These are phyloP conservation scores for Bombus sylvicola DNA, from an alignment of 1,140 invertebrate genomes.

Conservation along the genomic window DNA sequence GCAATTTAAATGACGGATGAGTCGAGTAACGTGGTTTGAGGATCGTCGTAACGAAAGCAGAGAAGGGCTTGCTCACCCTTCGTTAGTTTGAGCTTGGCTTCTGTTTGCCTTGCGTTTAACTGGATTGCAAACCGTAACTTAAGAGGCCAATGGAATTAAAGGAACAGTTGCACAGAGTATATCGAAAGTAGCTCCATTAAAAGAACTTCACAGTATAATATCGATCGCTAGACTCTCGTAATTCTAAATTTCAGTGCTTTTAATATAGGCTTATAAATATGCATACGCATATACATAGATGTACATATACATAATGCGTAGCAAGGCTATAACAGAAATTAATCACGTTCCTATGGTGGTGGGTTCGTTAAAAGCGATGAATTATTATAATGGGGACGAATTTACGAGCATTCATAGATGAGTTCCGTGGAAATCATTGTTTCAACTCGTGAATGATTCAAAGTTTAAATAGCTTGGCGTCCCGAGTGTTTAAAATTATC, in stretches of 20 bases:
- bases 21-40: constrained; percentile 23
- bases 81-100: neutral
- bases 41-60: constrained; percentile 38
- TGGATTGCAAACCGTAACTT: neutral
- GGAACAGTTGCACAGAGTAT: neutral
- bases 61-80: neutral
- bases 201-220: too few relatives aligned
- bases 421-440: neutral
- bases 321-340: neutral
- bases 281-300: neutral
- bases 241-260: neutral
- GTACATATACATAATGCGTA: neutral
- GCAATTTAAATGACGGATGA: constrained; percentile 42
- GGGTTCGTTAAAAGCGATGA: neutral
- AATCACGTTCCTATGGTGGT: neutral
- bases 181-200: neutral
- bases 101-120: neutral
- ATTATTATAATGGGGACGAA: neutral
- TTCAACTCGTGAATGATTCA: neutral
- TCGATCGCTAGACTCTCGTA: neutral
- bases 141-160: neutral
- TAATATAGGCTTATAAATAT: neutral
- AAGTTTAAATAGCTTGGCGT: neutral
- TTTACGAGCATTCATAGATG: neutral
- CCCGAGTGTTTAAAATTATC: constrained; percentile 2